Evolutionary conservation across 2,113 vertebrate species (phyloP), one percentile per base, ranked within the genome.

Genomic region (Pituophis catenifer): DNA sequence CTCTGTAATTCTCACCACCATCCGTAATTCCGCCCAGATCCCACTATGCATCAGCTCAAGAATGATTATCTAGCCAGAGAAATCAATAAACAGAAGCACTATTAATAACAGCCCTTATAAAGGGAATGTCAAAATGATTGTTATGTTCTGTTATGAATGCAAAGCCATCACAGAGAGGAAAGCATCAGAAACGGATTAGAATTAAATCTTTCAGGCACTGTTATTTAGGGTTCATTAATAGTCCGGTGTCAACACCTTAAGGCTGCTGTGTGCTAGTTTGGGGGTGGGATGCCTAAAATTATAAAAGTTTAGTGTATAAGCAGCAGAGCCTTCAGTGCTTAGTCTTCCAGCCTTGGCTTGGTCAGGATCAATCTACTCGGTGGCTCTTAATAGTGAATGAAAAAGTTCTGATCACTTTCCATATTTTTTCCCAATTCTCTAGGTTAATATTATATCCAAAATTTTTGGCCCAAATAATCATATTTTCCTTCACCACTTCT

Each of bases 21-120:
- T 95, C 86, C 93, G 88, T 95, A 94, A 93, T 97, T 96, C 91
- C 96, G n/a, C 26, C 95, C 65, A 96, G 92, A 86, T 44, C 94
- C 15, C 85, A 93, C 95, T 97, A 93, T 93, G 65, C n/a, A 94
- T 94, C 55, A 91, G 87, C 91, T 97, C 89, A 94, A 93, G 94
- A 97, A 96, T 96, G 0, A 95, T 95, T 96, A 93, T 94, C 92
- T 96, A 93, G 89, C 70, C 54, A 50, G 53, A 94, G 55, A 97
- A 96, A 97, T 97, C 95, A 97, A 94, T 97, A 97, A 96, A 94
- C 53, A 90, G 85, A 95, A 94, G 50, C 26, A 94, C 92, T 97
- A 95, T 96, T 97, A 97, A 97, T 95, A 97, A 95, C 9, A 55
- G 2, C 86, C 10, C 65, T 95, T 96, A 92, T 94, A 94, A 95